Conservation (phyloP, 2,797 vertebrate species). For the Amniataba percoides region DNA sequence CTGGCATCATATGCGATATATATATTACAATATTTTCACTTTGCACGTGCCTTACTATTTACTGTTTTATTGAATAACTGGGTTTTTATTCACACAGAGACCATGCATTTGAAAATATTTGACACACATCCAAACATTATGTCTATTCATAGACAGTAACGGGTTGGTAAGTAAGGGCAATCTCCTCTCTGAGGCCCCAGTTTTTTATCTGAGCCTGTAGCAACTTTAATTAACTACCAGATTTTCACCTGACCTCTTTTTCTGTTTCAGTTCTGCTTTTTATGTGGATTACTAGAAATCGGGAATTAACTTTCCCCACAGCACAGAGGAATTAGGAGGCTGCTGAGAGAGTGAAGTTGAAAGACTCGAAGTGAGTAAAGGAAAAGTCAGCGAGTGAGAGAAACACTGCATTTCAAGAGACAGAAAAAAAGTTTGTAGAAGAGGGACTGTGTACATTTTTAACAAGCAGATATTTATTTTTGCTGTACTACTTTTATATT, state of each 20-base stretch:
- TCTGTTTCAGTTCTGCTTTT: slow-evolving; percentile 33
- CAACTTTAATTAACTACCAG: slow-evolving; percentile 45
- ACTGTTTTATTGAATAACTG: background rate
- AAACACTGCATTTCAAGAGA: no score
- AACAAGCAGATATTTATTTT: background rate
- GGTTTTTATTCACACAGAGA: background rate
- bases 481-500: background rate
- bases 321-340: slow-evolving; percentile 41
- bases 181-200: slow-evolving; percentile 6
- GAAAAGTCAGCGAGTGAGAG: background rate
- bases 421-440: background rate
- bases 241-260: slow-evolving; percentile 50
- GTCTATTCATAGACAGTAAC: background rate
- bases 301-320: slow-evolving; percentile 36
- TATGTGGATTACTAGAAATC: slow-evolving; percentile 45
- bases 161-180: background rate
- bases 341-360: slow-evolving; percentile 36
- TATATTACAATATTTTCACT: no score
- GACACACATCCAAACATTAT: background rate
- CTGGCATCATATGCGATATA: background rate
- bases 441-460: background rate
- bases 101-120: background rate
- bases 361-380: background rate
- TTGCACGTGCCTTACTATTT: background rate
- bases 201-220: slow-evolving; percentile 2